phyloP scores from a whole-genome alignment of 2,797 vertebrate genomes.

The Myiotriccus ornatus region DNA sequence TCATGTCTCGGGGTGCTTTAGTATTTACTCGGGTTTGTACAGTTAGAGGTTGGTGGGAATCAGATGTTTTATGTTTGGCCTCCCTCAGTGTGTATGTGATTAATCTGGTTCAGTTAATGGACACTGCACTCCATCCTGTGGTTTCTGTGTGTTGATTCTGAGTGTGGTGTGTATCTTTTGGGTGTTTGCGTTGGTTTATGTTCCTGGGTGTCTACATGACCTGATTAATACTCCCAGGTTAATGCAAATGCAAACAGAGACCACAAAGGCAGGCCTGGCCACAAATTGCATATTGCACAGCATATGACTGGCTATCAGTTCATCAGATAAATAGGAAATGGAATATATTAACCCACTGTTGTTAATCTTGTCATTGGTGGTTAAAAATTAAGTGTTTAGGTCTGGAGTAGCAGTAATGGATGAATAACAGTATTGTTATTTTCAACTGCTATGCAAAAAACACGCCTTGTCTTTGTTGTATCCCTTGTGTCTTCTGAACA shows the following conservation, averaged over 20 bases:
- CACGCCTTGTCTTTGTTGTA: not conserved
- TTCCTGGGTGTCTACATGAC: slow-evolving; percentile 38
- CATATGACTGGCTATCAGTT: not conserved
- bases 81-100: not conserved
- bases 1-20: not conserved
- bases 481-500: not conserved
- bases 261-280: not conserved
- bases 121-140: not conserved
- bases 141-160: slow-evolving; percentile 40
- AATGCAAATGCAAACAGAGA: slow-evolving; percentile 33
- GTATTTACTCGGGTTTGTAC: not conserved
- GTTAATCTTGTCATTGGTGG: not conserved
- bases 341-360: not conserved
- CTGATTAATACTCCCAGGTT: slow-evolving; percentile 40
- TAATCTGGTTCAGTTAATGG: slow-evolving; percentile 24
- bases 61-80: slow-evolving; percentile 24
- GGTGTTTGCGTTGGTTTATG: slow-evolving; percentile 34
- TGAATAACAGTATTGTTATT: not conserved
- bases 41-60: slow-evolving; percentile 11
- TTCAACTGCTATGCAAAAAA: not conserved
- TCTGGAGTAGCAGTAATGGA: not conserved
- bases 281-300: not conserved
- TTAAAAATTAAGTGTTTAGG: not conserved
- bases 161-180: slow-evolving; percentile 13
- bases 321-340: not conserved